Conservation (phyloP, 2,797 vertebrate species). For the Oceanodroma leucorhoa region DNA sequence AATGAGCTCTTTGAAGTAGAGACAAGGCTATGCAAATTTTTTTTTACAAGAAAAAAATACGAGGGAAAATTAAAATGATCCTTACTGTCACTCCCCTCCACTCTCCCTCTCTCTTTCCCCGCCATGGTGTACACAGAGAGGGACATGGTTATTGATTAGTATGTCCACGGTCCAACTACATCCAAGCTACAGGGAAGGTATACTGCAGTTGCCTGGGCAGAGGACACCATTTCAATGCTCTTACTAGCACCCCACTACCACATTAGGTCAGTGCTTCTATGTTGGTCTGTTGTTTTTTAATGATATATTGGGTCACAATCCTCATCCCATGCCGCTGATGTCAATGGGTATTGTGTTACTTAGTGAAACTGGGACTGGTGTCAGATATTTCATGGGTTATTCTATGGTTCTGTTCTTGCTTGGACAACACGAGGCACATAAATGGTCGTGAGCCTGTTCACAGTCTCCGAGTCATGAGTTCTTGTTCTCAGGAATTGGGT, state of each 20-base stretch:
- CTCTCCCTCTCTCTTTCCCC: background rate
- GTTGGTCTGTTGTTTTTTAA: background rate
- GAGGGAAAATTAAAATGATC: background rate
- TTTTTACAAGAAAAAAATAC: background rate
- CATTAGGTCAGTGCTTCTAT: background rate
- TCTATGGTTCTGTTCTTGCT: background rate
- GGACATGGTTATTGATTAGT: rapidly evolving
- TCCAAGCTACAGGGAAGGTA: background rate
- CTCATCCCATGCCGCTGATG: background rate
- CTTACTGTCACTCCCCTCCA: background rate
- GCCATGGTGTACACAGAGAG: rapidly evolving
- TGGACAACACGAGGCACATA: background rate
- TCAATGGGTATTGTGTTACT: background rate
- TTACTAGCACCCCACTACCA: background rate
- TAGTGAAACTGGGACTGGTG: background rate
- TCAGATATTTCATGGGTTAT: background rate
- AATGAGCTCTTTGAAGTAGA: slow-evolving; percentile 38
- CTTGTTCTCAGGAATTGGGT: background rate
- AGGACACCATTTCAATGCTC: background rate
- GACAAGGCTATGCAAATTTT: background rate
- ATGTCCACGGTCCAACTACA: background rate
- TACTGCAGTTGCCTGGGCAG: background rate
- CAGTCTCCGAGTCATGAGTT: background rate
- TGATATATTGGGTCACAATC: rapidly evolving
- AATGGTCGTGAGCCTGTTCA: background rate